Base-by-base conservation (phyloP, 2,888 invertebrate species). In the Allophyes oxyacanthae region DNA sequence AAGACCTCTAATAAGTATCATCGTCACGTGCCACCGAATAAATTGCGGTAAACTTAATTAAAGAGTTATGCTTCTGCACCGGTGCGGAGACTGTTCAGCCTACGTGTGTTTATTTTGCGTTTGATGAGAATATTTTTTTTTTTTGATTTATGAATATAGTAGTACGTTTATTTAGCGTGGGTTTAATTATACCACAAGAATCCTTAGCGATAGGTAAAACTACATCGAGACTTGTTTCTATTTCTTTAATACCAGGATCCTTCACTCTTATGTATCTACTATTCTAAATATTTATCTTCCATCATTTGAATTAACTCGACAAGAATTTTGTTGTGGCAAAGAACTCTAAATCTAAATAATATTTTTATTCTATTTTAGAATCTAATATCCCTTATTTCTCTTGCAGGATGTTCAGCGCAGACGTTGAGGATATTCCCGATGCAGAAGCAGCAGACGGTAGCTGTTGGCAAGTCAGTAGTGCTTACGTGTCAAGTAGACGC, bases 401-500 rank as follows among this genome's bases (percentile, higher is more conserved):
- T 70, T 63, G 2, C 86, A 94, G 94, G 87, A 89, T 92, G 93
- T 69, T 82, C 88, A 48, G 86, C 82, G 2, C 95, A 95, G 71
- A 89, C 88, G 30, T 87, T 97, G 79, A 95, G 95, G 87, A 97
- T 98, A 79, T 95, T 95, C 72, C 97, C 97, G 9, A 94, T 90
- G 69, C 96, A 95, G 76, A 94, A 95, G 53, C 94, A 95, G 53
- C 96, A 97, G 83, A 95, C 95, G 10, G 97, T 96, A 72, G 95
- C 97, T 0, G 95, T 97, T 9, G 97, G 97, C 46, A 95, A 96
- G 78, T 96, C 96, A 36, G 95, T 97, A 55, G 96, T 97, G 45
- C 92, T 98, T 67, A 97, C 97, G 5, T 98, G 98, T 85, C 95
- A 95, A 74, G 96, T 97, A 4, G 95, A 95, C 46, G 97, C 96